Conservation (phyloP, 2,113 vertebrate species). For the Sigmodon hispidus region DNA sequence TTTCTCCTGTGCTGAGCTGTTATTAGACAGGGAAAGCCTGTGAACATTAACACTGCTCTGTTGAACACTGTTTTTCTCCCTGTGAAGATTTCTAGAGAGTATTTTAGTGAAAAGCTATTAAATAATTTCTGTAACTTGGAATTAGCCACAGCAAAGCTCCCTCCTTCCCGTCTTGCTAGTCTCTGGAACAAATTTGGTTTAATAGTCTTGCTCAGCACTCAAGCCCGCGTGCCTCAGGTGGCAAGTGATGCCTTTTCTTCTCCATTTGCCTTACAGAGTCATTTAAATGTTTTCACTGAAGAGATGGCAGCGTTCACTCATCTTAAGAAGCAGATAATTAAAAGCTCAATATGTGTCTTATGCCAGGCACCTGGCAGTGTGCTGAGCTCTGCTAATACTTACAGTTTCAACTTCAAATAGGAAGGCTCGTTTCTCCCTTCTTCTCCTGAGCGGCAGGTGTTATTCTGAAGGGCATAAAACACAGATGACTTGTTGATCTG, state of each 20-base stretch:
- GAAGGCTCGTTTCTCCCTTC: not conserved
- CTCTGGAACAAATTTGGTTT: not conserved
- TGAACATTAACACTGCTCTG: not conserved
- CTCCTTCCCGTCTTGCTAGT: not conserved
- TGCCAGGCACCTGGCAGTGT: not conserved
- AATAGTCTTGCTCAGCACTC: not conserved
- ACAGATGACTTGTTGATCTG: not conserved
- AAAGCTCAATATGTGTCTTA: not conserved
- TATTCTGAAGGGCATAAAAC: conserved; percentile 1
- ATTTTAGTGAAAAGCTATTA: conserved; percentile 10
- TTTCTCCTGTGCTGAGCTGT: not conserved
- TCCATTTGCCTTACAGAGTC: not conserved
- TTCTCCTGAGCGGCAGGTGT: not conserved
- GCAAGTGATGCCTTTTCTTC: not conserved
- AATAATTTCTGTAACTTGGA: conserved; percentile 7
- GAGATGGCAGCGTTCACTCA: not conserved
- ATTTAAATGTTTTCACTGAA: not conserved
- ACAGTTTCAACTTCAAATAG: not conserved
- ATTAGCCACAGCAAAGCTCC: not conserved
- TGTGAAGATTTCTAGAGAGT: conserved; percentile 12
- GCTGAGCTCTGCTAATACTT: not conserved
- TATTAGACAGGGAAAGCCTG: not conserved
- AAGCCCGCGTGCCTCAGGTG: not conserved
- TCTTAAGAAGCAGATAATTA: conserved; percentile 34
- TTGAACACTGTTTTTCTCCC: conserved; percentile 4